Percentiles rank a stretch among this genome's conserved stretches.
phyloP scores from a whole-genome alignment of 1,140 invertebrate species.

The Heliconius congener region DNA sequence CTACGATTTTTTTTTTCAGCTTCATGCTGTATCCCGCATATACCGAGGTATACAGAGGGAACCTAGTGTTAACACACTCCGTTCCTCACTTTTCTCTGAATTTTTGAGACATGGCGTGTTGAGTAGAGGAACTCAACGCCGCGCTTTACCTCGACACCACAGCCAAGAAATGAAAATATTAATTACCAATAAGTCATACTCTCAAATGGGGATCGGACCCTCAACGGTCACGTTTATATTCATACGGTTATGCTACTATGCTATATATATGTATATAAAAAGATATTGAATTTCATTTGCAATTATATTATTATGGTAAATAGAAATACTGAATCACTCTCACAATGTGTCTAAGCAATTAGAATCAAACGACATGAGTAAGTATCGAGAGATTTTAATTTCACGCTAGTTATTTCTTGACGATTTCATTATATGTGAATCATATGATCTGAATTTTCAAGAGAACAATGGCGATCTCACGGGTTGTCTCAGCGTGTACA shows the following conservation, averaged over 20 bases:
- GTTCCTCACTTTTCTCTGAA: too few relatives aligned
- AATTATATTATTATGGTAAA: conserved; percentile 1
- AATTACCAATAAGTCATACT: too few relatives aligned
- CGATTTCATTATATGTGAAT: conserved; percentile 44
- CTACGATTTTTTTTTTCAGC: not conserved
- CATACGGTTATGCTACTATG: too few relatives aligned
- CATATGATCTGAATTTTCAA: conserved; percentile 37
- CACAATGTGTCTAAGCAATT: not conserved
- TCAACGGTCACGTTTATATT: too few relatives aligned
- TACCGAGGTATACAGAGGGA: not conserved
- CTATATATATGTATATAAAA: not conserved
- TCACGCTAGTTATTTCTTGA: conserved; percentile 40
- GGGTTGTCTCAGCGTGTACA: conserved; percentile 25
- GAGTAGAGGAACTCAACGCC: too few relatives aligned
- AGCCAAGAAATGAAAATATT: too few relatives aligned
- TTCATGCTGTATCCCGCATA: too few relatives aligned
- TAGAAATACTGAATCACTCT: conserved; percentile 6
- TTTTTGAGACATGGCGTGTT: too few relatives aligned
- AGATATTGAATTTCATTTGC: not conserved
- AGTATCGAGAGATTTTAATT: conserved; percentile 33
- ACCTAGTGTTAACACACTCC: too few relatives aligned
- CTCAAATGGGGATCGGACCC: too few relatives aligned
- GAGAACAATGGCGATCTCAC: conserved; percentile 46
- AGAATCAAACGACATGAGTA: conserved; percentile 7
- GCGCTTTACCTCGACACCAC: too few relatives aligned